Evolutionary conservation across 2,113 vertebrate species (phyloP), one percentile per base, ranked within the genome.

Genomic region (Phalacrocorax pelagicus): DNA sequence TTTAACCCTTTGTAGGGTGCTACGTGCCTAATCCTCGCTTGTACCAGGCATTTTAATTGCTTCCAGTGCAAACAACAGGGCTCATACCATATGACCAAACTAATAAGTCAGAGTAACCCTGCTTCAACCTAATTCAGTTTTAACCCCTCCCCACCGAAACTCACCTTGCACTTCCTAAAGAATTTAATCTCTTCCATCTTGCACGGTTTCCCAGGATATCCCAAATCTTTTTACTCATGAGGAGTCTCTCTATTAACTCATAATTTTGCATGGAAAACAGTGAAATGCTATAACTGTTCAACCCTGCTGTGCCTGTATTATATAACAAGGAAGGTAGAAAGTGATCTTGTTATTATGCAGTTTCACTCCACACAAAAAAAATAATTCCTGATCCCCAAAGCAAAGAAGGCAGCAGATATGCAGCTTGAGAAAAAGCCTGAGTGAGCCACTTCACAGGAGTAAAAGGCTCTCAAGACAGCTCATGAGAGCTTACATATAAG

Each of bases 11-110:
- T n/a, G 11, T 58, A 40, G 58, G 40, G 34, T 85, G 46, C 46
- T 86, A 5, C 0, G 0, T 88, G 46, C 29, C 40, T 70, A n/a
- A n/a, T 82, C 52, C 59, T 78, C 0, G 0, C 32, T 36, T 5
- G 0, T 47, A 23, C 1, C 2, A 32, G 49, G 47, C 30, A 22
- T 78, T 91, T 80, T 71, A 57, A 47, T 55, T 78, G 81, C 24
- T 87, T 89, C 55, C 78, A 90, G 59, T 62, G 59, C 49, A 77
- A 47, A 47, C n/a, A 32, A 10, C 47, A 27, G 65, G 59, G 51
- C 52, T 94, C 23, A 13, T 42, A 38, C 22, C 26, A 0, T 36
- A 19, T 34, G 86, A 78, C 63, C 40, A 42, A 57, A 49, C 15
- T 16, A 40, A 2, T 57, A 55, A 67, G 11, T 34, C 63, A 70